Base-by-base conservation (phyloP, 2,113 vertebrate species). In the Oryzias melastigma region DNA sequence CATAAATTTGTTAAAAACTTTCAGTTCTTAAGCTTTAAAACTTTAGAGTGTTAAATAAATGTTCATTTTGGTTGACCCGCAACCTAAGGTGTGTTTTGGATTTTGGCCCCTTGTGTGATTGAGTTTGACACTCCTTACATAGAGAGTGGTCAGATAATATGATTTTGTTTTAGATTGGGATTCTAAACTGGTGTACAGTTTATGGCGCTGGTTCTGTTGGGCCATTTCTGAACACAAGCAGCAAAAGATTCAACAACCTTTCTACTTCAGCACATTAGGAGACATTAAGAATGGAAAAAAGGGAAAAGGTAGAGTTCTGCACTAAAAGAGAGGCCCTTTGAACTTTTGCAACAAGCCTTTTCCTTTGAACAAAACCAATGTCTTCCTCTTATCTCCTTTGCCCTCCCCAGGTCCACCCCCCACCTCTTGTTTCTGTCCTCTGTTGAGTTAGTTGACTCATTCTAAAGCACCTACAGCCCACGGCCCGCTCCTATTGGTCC, bases 311-410 rank as follows among this genome's bases (percentile, higher is more conserved):
- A 79, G 68, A 81, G 77, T 63, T 61, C 71, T 67, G 64, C 77
- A 70, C 72, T 65, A 62, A 75, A 71, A 61, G 67, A 78, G 61
- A 62, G 80, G 70, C 66, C 74, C 76, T 89, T 87, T 87, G 83
- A 89, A 89, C 87, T 80, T 69, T 65, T 71, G 68, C 74, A 83
- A 78, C 81, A 76, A 82, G 80, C 47, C 61, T 62, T 80, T 79
- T 83, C 66, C 70, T 57, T 81, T 58, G 84, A 87, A 90, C 79
- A 88, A 86, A 86, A 85, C 80, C 73, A 62, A 80, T 82, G 80
- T 82, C 73, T 77, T 84, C 69, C 80, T 81, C 77, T 82, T 82
- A 86, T 88, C 76, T 81, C 54, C 68, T 65, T 58, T 73, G 68
- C 75, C 56, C 64, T 64, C 71, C 67, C 54, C 55, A 56, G 73